A percentile compares a stretch with the other conserved stretches of the same genome.
phyloP scores from a whole-genome alignment of 1,140 invertebrate genomes.

The Trichonephila clavipes region DNA sequence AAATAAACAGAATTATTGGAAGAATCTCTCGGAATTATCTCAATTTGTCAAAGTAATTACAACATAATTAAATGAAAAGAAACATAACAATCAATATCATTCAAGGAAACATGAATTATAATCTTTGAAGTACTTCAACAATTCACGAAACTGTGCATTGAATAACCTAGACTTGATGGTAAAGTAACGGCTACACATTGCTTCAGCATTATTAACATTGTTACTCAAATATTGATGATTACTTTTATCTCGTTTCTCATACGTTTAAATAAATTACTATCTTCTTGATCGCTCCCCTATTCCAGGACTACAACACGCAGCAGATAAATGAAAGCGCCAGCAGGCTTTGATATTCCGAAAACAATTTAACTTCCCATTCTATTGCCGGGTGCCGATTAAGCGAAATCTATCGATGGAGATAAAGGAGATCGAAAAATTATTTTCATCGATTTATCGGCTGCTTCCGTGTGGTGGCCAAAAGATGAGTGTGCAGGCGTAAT shows the following conservation, averaged over 20 bases:
- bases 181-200: not conserved
- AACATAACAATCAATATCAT: too few relatives aligned
- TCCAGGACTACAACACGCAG: not conserved
- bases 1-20: too few relatives aligned
- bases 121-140: too few relatives aligned
- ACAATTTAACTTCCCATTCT: slow-evolving; percentile 53
- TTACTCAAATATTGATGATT: not conserved
- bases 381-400: slow-evolving; percentile 36
- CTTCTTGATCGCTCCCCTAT: not conserved
- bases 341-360: not conserved
- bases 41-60: too few relatives aligned
- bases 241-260: not conserved
- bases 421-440: slow-evolving; percentile 63
- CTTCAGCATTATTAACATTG: not conserved
- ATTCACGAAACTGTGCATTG: too few relatives aligned
- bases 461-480: slow-evolving; percentile 29
- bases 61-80: too few relatives aligned
- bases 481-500: slow-evolving; percentile 38
- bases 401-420: slow-evolving; percentile 54
- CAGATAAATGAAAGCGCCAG: not conserved
- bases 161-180: too few relatives aligned
- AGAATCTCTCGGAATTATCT: too few relatives aligned
- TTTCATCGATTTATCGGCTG: slow-evolving; percentile 61
- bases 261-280: slow-evolving; percentile 9
- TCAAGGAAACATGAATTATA: too few relatives aligned